Evolutionary conservation across 2,113 vertebrate species (phyloP), one percentile per base, ranked within the genome.

Genomic region (Rissa tridactyla): DNA sequence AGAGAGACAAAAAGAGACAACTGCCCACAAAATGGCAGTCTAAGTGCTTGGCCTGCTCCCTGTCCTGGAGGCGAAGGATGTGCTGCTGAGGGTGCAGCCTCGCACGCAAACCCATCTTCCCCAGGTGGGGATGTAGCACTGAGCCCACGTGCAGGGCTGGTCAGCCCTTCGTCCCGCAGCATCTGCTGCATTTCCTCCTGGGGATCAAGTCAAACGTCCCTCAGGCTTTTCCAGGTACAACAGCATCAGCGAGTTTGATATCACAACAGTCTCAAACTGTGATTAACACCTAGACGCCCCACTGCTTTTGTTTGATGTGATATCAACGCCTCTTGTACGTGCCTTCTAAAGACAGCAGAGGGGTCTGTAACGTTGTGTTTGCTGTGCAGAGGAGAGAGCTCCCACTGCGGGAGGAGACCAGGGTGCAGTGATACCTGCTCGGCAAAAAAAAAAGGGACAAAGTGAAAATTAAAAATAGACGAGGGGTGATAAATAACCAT

Each of bases 311-410:
- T 85, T 18, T 82, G 70, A 51, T 62, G 69, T 1, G 12, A 7
- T 60, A 36, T 34, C 6, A 1, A 62, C 3, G 1, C 26, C 34
- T 82, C 40, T 82, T 86, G 83, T 92, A 30, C 0, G 1, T 54
- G 22, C 60, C 38, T 77, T 20, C 14, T 14, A 10, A 34, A 68
- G 65, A 55, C 18, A 82, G 61, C n/a, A 82, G 61, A 90, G 60
- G 34, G 47, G 6, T 87, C 61, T 72, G 18, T 71, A 21, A 75
- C 0, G 5, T 62, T 36, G 3, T 4, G 6, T 58, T 62, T 76
- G 20, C 40, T 1, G 0, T 9, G 26, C 13, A 0, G 2, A 88
- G n/a, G 17, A 78, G 47, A 55, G 22, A 0, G 1, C 13, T 82
- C 72, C 57, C 32, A 19, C 34, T 15, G 3, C 0, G 1, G 8